Percentiles rank a stretch among this genome's conserved stretches.
These are phyloP conservation scores for Heliornis fulica DNA, from an alignment of 2,113 vertebrate species.

Conservation along the genomic window DNA sequence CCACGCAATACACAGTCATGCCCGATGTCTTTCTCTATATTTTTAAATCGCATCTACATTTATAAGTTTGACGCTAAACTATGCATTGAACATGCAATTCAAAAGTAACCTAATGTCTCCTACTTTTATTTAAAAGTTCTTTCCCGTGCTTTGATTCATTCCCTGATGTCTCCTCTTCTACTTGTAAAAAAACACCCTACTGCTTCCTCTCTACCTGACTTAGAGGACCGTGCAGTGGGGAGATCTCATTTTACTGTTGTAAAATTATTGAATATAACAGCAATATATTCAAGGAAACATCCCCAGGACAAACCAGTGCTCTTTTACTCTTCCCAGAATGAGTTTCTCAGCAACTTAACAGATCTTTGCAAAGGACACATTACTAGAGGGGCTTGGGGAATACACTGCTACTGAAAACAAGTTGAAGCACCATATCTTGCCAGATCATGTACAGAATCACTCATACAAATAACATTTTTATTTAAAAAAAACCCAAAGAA, in stretches of 20 bases:
- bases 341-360: neutral
- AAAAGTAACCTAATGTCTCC: neutral
- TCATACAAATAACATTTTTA: neutral
- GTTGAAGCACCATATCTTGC: neutral
- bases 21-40: fast-evolving
- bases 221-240: neutral
- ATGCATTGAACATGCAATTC: neutral
- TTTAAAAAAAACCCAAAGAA: too few relatives aligned
- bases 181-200: neutral
- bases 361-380: neutral
- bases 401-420: neutral
- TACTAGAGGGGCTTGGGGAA: neutral
- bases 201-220: neutral
- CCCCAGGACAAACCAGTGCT: neutral
- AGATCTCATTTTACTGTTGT: neutral
- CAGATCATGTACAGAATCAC: neutral
- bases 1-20: neutral
- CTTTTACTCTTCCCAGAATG: neutral
- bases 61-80: neutral
- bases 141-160: neutral
- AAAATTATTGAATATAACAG: neutral
- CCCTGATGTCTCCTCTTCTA: neutral
- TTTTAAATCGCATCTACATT: neutral
- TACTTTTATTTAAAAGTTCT: neutral
- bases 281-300: neutral